phyloP scores from a whole-genome alignment of 2,797 vertebrate species.

The Oreochromis mossambicus region DNA sequence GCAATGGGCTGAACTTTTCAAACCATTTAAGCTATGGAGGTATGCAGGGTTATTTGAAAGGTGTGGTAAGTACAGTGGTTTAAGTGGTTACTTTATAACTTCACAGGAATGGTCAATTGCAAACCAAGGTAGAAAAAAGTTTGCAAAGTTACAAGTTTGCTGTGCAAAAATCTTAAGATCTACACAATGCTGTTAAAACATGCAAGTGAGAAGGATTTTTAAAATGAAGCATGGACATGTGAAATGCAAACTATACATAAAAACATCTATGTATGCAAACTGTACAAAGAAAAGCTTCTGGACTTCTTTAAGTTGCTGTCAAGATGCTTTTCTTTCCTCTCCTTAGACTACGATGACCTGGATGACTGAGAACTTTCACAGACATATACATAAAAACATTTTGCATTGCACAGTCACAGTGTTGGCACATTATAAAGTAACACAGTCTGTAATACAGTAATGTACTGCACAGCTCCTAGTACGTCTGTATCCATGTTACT shows the following conservation, averaged over 20 bases:
- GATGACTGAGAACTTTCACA: not conserved
- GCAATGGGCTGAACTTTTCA: slow-evolving; percentile 26
- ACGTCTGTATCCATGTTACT: not conserved
- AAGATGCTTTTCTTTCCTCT: not conserved
- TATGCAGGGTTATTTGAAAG: slow-evolving; percentile 37
- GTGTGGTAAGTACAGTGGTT: slow-evolving; percentile 10
- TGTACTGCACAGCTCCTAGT: not conserved
- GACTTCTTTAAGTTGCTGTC: not conserved
- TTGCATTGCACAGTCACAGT: not conserved
- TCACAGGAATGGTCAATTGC: not conserved
- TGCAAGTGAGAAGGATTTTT: not conserved
- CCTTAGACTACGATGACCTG: not conserved
- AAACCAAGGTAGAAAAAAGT: not conserved
- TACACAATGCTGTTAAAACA: not conserved
- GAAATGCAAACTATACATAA: not conserved
- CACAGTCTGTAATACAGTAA: not conserved
- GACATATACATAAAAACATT: not conserved
- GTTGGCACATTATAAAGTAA: not conserved
- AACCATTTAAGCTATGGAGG: slow-evolving; percentile 39
- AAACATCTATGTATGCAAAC: rapidly evolving
- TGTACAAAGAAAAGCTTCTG: not conserved
- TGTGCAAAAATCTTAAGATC: not conserved
- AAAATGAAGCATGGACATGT: not conserved
- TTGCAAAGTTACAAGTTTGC: not conserved
- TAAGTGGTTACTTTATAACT: not conserved